These are phyloP conservation scores for Apogon hyalosoma DNA, from an alignment of 2,797 vertebrate species.

Conservation along the genomic window DNA sequence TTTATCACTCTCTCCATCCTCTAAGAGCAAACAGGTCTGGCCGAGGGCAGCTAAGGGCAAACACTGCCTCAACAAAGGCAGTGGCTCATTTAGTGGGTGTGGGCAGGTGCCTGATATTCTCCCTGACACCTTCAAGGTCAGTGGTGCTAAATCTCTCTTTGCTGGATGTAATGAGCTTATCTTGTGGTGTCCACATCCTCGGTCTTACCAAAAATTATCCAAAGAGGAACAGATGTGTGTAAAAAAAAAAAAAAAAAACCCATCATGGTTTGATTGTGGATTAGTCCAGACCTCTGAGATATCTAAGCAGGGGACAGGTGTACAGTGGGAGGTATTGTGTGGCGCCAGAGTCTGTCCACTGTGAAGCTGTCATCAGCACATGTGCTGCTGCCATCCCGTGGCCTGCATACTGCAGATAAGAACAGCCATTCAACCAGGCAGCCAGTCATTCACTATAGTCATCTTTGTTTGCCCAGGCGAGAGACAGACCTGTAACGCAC, in stretches of 20 bases:
- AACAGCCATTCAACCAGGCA: conserved; percentile 68
- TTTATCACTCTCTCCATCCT: conserved; percentile 71
- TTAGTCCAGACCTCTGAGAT: conserved; percentile 37
- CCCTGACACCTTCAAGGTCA: conserved; percentile 54
- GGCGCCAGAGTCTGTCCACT: conserved; percentile 57
- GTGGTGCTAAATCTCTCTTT: conserved; percentile 33
- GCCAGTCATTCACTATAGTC: conserved; percentile 67
- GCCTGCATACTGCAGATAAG: conserved; percentile 74
- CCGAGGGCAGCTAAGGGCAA: conserved; percentile 72
- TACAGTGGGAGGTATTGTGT: conserved; percentile 74
- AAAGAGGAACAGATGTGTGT: conserved; percentile 11
- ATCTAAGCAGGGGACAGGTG: conserved; percentile 69
- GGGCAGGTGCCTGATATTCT: conserved; percentile 62
- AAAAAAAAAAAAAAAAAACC: conserved; percentile 14
- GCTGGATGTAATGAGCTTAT: conserved; percentile 32
- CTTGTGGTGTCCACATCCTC: conserved; percentile 8
- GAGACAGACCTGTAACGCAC: conserved; percentile 69
- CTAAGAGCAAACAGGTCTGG: conserved; percentile 80
- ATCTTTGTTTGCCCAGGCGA: conserved; percentile 71
- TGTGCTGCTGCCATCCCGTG: conserved; percentile 73
- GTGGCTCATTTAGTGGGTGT: conserved; percentile 40
- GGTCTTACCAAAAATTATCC: background rate
- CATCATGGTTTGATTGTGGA: conserved; percentile 31
- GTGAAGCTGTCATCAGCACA: conserved; percentile 78
- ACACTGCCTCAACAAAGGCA: conserved; percentile 67